These are phyloP conservation scores for Leptopilina clavipes DNA, from an alignment of 1,140 invertebrate species.

Conservation along the genomic window DNA sequence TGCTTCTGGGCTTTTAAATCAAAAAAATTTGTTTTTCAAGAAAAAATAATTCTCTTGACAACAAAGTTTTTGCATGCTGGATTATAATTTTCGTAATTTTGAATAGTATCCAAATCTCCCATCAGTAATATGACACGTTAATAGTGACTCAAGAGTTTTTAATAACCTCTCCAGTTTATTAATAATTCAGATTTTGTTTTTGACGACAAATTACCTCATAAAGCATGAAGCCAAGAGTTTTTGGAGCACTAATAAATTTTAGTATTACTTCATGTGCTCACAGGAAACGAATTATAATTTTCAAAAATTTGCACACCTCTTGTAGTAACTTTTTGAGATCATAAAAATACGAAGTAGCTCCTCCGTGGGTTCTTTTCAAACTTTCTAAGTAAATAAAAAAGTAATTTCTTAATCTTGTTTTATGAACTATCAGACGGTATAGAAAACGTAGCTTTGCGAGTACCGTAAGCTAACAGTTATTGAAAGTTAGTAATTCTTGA, in stretches of 20 bases:
- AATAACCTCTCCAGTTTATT: slow-evolving; percentile 17
- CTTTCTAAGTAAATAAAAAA: neutral
- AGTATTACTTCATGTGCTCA: neutral
- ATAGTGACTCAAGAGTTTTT: neutral
- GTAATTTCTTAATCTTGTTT: slow-evolving; percentile 4
- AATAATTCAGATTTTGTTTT: neutral
- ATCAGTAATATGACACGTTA: neutral
- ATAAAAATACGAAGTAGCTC: slow-evolving; percentile 2
- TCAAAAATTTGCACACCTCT: slow-evolving; percentile 2
- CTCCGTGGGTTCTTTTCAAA: neutral
- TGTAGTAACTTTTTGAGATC: neutral
- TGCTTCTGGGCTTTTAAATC: neutral
- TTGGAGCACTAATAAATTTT: neutral
- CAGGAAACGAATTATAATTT: neutral
- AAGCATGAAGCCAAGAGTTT: slow-evolving; percentile 21
- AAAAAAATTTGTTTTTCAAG: neutral
- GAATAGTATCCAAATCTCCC: neutral
- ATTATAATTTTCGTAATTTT: neutral
- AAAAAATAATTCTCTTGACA: neutral
- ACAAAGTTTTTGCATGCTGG: neutral
- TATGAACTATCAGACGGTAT: neutral
- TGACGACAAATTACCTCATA: slow-evolving; percentile 11
- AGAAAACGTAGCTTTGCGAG: slow-evolving; percentile 6
- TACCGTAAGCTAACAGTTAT: neutral
- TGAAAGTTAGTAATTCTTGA: neutral